Evolutionary conservation across 2,888 invertebrate genomes (phyloP).

Genomic region (Gastracanthus pulcherrimus): DNA sequence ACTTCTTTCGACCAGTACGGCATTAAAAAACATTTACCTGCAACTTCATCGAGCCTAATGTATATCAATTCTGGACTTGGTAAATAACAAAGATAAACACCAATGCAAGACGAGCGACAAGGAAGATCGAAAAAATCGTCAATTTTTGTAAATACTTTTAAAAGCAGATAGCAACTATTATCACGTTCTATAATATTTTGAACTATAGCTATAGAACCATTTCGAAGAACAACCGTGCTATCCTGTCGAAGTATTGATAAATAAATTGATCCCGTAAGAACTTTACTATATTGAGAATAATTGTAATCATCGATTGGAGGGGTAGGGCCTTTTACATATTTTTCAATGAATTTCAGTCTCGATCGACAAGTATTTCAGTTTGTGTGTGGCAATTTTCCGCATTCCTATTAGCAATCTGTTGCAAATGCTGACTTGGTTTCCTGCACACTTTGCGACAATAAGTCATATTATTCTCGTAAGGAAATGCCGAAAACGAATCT

Average conservation of each 20-base stretch:
- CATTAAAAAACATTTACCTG: no score
- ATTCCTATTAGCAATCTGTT: constrained; percentile 18
- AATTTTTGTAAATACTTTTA: no score
- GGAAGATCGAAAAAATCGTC: not conserved
- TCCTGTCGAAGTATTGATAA: not conserved
- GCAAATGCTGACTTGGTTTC: constrained; percentile 20
- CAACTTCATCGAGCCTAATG: not conserved
- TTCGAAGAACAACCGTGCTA: no score
- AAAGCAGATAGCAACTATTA: no score
- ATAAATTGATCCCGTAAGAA: not conserved
- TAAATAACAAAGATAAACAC: not conserved
- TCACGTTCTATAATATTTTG: not conserved
- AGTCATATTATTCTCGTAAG: no score
- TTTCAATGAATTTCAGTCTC: not conserved
- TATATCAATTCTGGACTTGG: not conserved
- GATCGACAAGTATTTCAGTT: no score
- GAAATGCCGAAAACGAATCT: no score
- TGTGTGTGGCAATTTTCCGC: not conserved
- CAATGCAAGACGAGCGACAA: no score
- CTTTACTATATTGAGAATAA: not conserved
- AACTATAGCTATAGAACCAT: no score
- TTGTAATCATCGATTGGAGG: not conserved
- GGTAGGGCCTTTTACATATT: not conserved
- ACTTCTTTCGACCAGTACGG: no score
- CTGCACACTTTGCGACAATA: no score